Evolutionary conservation across 2,797 vertebrate genomes (phyloP).

Genomic region (Hyperoplus lanceolatus): DNA sequence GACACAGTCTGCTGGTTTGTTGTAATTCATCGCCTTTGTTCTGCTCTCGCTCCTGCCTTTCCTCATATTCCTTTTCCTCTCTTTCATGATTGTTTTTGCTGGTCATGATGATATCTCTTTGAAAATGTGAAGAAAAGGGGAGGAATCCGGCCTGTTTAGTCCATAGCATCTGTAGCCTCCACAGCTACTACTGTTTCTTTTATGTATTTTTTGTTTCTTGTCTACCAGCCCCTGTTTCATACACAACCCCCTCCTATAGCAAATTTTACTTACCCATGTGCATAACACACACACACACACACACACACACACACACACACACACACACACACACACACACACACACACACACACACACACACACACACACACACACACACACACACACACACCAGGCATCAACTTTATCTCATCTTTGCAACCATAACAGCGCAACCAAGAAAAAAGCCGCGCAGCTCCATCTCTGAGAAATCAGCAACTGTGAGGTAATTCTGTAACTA

Average conservation of each 20-base stretch:
- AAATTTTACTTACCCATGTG: slow-evolving; percentile 57
- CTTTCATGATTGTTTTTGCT: slow-evolving; percentile 80
- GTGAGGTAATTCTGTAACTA: slow-evolving; percentile 97
- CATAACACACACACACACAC: slow-evolving; percentile 49
- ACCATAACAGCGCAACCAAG: slow-evolving; percentile 76
- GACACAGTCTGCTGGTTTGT: slow-evolving; percentile 68
- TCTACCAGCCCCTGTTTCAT: slow-evolving; percentile 43
- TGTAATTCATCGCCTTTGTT: slow-evolving; percentile 77
- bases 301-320: slow-evolving; percentile 37
- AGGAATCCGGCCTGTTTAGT: slow-evolving; percentile 71
- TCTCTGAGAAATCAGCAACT: slow-evolving; percentile 92
- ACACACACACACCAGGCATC: slow-evolving; percentile 39
- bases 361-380: slow-evolving; percentile 53
- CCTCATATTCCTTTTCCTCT: slow-evolving; percentile 43
- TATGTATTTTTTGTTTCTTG: slow-evolving; percentile 57
- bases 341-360: slow-evolving; percentile 23
- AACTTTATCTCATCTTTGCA: slow-evolving; percentile 84
- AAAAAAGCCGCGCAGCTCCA: slow-evolving; percentile 75
- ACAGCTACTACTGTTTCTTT: slow-evolving; percentile 72
- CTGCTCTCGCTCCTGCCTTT: slow-evolving; percentile 62
- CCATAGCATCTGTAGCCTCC: slow-evolving; percentile 77
- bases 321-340: slow-evolving; percentile 52
- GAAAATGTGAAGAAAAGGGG: slow-evolving; percentile 75
- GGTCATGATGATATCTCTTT: slow-evolving; percentile 82
- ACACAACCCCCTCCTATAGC: slow-evolving; percentile 42